Conservation (phyloP, 2,113 vertebrate genomes). For the Gyps fulvus region DNA sequence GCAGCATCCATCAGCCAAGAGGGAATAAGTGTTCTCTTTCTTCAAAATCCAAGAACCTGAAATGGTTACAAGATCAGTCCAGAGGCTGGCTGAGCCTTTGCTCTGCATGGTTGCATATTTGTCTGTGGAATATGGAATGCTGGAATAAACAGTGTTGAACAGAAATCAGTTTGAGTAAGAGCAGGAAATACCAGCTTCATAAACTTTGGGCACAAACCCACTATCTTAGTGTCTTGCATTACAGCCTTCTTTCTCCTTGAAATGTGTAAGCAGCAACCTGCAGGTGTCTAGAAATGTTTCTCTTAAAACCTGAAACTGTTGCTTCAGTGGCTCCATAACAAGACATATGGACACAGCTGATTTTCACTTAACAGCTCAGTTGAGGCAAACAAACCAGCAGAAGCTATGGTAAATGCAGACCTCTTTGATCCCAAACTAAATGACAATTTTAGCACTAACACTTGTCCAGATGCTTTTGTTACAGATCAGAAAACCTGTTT, state of each 20-base stretch:
- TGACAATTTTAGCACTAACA: conserved; percentile 37
- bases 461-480: conserved; percentile 64
- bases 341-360: background rate
- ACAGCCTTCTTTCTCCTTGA: background rate
- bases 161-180: background rate
- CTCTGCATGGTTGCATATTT: background rate
- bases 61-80: background rate
- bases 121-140: background rate
- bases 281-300: background rate
- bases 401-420: conserved; percentile 25
- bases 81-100: background rate
- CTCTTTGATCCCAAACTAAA: conserved; percentile 41
- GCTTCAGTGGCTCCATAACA: background rate
- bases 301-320: background rate
- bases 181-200: background rate
- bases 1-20: background rate
- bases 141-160: background rate
- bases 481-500: conserved; percentile 64
- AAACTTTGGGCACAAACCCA: background rate
- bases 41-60: background rate
- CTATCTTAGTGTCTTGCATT: background rate
- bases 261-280: background rate
- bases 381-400: conserved; percentile 2
- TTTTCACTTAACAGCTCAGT: conserved; percentile 21
- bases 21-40: background rate